Base-by-base conservation (phyloP, 2,888 invertebrate genomes). In the Deilephila elpenor region DNA sequence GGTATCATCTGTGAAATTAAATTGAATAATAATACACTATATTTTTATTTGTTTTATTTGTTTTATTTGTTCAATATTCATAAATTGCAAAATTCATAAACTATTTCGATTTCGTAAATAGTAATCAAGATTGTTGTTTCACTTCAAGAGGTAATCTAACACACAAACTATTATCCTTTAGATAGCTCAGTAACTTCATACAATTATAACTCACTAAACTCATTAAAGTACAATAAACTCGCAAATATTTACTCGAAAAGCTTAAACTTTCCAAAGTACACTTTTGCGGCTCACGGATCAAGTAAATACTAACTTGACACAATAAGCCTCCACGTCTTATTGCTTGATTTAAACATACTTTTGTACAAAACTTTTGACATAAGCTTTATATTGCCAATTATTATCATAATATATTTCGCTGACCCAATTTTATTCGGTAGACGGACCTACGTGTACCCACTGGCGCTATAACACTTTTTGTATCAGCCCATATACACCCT, bases 161-260 rank as follows among this genome's bases (percentile, higher is more conserved):
- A n/a, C n/a, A 3, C 11, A n/a, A 37, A 64, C 64, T 64, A 64
- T 64, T 61, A 17, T 25, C 60, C 19, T 64, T 37, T 11, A n/a
- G 64, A 64, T n/a, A 64, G n/a, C 37, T 64, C 34, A 4, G 8
- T n/a, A 20, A 64, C 8, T 64, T 64, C 64, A 8, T 20, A 11
- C 64, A 64, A 64, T 64, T 37, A 64, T 64, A 64, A 64, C 37
- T 64, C 20, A 64, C 64, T n/a, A 64, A 64, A 64, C 64, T 64
- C 34, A 64, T 64, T 64, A 64, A 64, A 37, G 37, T 64, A 64
- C 64, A 64, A 64, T 64, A 37, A 37, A 64, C n/a, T 37, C 64
- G 20, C 64, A 64, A 64, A 64, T 64, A 64, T 64, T 64, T 64
- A 64, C 37, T 37, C 64, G n/a, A 56, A 64, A n/a, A 20, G 29